Conservation (phyloP, 2,888 invertebrate genomes). For the Hypselothyrea guttata region DNA sequence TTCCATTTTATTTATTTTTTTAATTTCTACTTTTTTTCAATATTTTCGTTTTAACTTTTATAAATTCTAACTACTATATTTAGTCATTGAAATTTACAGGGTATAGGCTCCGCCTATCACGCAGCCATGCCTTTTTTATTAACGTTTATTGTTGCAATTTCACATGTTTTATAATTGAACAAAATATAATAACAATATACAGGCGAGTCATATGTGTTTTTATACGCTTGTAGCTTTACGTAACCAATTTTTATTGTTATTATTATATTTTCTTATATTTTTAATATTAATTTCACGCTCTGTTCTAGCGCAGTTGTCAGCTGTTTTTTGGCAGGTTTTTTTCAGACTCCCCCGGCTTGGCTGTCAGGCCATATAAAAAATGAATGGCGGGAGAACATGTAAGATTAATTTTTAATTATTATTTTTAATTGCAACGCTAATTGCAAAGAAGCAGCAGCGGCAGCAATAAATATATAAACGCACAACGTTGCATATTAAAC, state of each 20-base stretch:
- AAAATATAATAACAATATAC: conserved; percentile 44
- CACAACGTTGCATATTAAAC: conserved; percentile 24
- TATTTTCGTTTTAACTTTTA: no score
- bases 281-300: conserved; percentile 8
- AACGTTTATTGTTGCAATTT: conserved; percentile 39
- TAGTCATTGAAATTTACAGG: no score
- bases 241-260: conserved; percentile 38
- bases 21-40: no score
- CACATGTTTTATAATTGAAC: conserved; percentile 37
- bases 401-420: conserved; percentile 59
- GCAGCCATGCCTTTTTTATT: conserved; percentile 5
- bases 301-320: conserved; percentile 59
- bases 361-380: no score
- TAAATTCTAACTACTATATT: no score
- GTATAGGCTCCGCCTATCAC: conserved; percentile 16
- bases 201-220: conserved; percentile 32
- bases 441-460: conserved; percentile 41
- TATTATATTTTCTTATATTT: conserved; percentile 20
- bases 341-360: no score
- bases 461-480: conserved; percentile 11
- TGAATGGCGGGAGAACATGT: conserved; percentile 4
- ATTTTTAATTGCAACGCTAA: conserved; percentile 63
- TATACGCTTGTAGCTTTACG: conserved; percentile 50
- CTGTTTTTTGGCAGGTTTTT: conserved; percentile 37
- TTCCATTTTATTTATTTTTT: no score